A percentile compares a stretch with the other conserved stretches of the same genome.
These are phyloP conservation scores for Lithophane leautieri DNA, from an alignment of 2,888 invertebrate species.

Conservation along the genomic window DNA sequence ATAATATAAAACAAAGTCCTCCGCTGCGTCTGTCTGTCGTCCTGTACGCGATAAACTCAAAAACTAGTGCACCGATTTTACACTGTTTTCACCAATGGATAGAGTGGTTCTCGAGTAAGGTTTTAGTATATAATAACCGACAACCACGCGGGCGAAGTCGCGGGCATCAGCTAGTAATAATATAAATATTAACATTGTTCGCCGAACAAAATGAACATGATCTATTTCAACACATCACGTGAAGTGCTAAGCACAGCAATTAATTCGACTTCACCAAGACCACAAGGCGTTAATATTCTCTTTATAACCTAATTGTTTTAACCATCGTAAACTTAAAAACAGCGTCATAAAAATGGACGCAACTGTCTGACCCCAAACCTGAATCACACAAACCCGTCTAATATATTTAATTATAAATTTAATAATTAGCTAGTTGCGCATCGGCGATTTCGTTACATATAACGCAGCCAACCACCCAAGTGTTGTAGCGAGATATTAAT, in stretches of 20 bases:
- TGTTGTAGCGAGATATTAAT: conserved; percentile 76
- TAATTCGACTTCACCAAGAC: conserved; percentile 37
- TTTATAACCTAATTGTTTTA: conserved; percentile 65
- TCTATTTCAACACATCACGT: conserved; percentile 48
- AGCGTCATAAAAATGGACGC: conserved; percentile 65
- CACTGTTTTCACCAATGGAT: too few species aligned
- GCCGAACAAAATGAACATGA: conserved; percentile 10
- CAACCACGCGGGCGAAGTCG: too few species aligned
- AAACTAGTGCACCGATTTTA: too few species aligned
- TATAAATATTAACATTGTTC: background rate
- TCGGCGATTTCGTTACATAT: conserved; percentile 67
- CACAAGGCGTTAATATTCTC: conserved; percentile 50
- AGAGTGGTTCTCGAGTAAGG: too few species aligned
- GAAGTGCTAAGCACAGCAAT: conserved; percentile 46
- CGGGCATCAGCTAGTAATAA: too few species aligned
- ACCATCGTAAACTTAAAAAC: conserved; percentile 60
- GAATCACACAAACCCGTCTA: conserved; percentile 70
- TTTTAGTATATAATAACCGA: too few species aligned
- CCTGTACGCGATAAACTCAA: too few species aligned
- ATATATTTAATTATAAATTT: conserved; percentile 85
- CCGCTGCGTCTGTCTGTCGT: too few species aligned
- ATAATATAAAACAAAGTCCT: too few species aligned
- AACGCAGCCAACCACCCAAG: conserved; percentile 73
- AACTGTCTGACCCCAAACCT: conserved; percentile 58
- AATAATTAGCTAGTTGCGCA: conserved; percentile 81